Percentiles rank a stretch among this genome's conserved stretches.
Evolutionary conservation across 2,888 invertebrate species (phyloP).

Genomic region (Drosophila prolongata): DNA sequence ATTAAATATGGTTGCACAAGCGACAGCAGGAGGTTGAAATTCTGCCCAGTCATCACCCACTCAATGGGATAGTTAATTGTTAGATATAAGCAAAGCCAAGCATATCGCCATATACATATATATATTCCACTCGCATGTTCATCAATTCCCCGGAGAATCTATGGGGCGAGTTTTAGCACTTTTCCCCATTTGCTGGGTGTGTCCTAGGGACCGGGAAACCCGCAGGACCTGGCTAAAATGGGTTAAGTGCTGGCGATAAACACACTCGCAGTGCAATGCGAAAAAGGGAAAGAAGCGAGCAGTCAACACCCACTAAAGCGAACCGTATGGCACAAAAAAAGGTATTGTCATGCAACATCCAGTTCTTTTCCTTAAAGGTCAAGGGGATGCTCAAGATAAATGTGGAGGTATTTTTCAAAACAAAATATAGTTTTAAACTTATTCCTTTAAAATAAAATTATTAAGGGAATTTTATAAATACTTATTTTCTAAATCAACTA

Average conservation of each 20-base stretch:
- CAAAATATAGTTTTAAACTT: no score
- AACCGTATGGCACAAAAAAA: slow-evolving; percentile 1
- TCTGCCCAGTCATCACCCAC: slow-evolving; percentile 65
- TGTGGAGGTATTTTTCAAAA: no score
- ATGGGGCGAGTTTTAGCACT: slow-evolving; percentile 23
- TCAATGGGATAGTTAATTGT: slow-evolving; percentile 48
- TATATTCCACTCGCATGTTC: slow-evolving; percentile 20
- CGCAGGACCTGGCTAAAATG: slow-evolving; percentile 31
- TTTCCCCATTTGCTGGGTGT: slow-evolving; percentile 34
- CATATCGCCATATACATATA: neutral
- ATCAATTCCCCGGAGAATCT: slow-evolving; percentile 43
- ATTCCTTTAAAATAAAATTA: no score
- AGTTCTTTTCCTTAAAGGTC: neutral
- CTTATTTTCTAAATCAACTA: no score
- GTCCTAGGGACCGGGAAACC: slow-evolving; percentile 14
- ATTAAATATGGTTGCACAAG: slow-evolving; percentile 70
- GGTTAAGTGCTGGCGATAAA: slow-evolving; percentile 47
- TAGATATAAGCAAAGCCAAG: slow-evolving; percentile 28
- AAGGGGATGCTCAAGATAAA: neutral
- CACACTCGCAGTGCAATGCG: slow-evolving; percentile 22
- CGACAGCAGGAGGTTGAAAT: slow-evolving; percentile 20
- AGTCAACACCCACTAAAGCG: slow-evolving; percentile 32
- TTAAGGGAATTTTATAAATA: no score
- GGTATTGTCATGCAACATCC: slow-evolving; percentile 28
- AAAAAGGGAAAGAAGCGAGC: slow-evolving; percentile 9